Conservation (phyloP, 2,888 invertebrate species). For the Acrocyrtus sp. region DNA sequence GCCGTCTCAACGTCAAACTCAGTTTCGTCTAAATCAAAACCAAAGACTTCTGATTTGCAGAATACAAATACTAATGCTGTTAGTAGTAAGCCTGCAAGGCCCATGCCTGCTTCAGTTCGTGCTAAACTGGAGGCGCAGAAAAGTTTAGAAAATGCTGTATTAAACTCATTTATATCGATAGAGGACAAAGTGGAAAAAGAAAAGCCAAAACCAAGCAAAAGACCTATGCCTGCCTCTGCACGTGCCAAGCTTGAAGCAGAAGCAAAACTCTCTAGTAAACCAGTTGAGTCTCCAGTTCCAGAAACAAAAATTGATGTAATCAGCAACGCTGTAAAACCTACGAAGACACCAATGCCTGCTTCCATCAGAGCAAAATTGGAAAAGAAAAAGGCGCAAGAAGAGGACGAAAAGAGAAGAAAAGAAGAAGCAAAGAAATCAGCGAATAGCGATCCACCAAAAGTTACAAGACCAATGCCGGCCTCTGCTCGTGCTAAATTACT, state of each 20-base stretch:
- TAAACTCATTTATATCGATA: no score
- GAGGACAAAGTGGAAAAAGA: no score
- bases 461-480: slow-evolving; percentile 28
- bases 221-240: slow-evolving; percentile 24
- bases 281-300: not conserved
- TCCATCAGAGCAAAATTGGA: slow-evolving; percentile 14
- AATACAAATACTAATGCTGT: not conserved
- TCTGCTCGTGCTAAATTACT: slow-evolving; percentile 17
- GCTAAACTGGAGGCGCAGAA: slow-evolving; percentile 7
- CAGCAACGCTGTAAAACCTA: not conserved
- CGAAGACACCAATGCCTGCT: slow-evolving; percentile 26
- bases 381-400: no score
- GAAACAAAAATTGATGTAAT: no score
- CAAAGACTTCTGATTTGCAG: not conserved
- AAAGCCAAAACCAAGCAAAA: not conserved
- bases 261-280: not conserved
- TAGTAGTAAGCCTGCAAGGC: not conserved
- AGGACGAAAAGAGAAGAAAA: no score
- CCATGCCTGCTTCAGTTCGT: slow-evolving; percentile 9
- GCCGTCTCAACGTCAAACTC: no score
- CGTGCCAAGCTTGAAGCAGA: slow-evolving; percentile 16
- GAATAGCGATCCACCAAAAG: not conserved
- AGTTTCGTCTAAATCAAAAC: not conserved
- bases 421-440: slow-evolving; percentile 7
- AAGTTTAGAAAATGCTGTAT: not conserved